Evolutionary conservation across 2,113 vertebrate species (phyloP).

Genomic region (Hydropotes inermis): DNA sequence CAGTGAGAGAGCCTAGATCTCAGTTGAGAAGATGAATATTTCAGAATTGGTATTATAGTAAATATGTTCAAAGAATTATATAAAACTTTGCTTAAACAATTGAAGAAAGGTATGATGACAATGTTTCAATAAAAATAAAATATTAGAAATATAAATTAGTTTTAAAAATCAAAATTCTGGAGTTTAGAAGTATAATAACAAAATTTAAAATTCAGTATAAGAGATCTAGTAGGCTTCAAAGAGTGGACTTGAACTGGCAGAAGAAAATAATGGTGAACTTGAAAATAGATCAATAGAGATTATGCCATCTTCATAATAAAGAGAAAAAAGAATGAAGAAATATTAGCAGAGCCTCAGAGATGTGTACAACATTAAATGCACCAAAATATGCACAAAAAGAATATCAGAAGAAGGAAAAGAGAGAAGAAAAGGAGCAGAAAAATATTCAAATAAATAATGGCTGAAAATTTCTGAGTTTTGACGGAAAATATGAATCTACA

Average conservation of each 20-base stretch:
- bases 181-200: background rate
- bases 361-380: background rate
- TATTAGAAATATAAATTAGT: background rate
- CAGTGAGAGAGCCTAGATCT: background rate
- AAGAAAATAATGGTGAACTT: background rate
- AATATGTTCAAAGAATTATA: background rate
- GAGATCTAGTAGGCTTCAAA: background rate
- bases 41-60: background rate
- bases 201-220: background rate
- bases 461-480: background rate
- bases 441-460: background rate
- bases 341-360: background rate
- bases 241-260: background rate
- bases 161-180: background rate
- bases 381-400: background rate
- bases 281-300: background rate
- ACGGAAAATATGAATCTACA: background rate
- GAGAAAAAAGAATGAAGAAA: background rate
- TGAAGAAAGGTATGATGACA: background rate
- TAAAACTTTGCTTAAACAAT: background rate
- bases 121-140: background rate
- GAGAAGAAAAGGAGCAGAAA: background rate
- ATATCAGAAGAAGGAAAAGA: background rate
- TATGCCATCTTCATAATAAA: background rate
- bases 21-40: background rate